Evolutionary conservation across 2,797 vertebrate species (phyloP).

Genomic region (Dicrostonyx torquatus): DNA sequence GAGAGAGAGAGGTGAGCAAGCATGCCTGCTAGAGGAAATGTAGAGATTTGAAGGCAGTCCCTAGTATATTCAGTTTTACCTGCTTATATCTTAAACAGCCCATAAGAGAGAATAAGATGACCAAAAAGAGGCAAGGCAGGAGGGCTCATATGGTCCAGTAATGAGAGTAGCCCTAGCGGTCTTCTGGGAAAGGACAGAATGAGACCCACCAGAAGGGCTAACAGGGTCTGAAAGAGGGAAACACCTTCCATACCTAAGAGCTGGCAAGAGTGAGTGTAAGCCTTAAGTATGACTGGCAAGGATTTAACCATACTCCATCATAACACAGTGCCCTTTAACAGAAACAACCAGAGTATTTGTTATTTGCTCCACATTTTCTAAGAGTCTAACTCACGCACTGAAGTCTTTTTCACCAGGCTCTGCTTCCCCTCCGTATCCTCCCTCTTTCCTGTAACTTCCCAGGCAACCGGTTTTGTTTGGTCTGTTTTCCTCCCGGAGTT

Average conservation of each 20-base stretch:
- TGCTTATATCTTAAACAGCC: background rate
- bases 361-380: background rate
- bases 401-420: background rate
- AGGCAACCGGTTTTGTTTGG: background rate
- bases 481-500: background rate
- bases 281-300: background rate
- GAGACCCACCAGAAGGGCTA: background rate
- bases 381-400: background rate
- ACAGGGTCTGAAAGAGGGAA: background rate
- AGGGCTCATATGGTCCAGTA: no score
- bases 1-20: background rate
- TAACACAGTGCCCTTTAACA: background rate
- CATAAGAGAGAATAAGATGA: background rate
- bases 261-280: background rate
- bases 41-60: background rate
- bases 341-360: background rate
- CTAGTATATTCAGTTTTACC: background rate
- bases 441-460: background rate
- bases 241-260: background rate
- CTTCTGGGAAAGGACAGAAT: background rate
- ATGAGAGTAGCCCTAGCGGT: background rate
- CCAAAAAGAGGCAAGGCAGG: background rate
- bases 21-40: background rate
- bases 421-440: background rate
- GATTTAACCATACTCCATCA: background rate